Conservation (phyloP, 1,140 invertebrate genomes). For the Globodera ellingtonae region DNA sequence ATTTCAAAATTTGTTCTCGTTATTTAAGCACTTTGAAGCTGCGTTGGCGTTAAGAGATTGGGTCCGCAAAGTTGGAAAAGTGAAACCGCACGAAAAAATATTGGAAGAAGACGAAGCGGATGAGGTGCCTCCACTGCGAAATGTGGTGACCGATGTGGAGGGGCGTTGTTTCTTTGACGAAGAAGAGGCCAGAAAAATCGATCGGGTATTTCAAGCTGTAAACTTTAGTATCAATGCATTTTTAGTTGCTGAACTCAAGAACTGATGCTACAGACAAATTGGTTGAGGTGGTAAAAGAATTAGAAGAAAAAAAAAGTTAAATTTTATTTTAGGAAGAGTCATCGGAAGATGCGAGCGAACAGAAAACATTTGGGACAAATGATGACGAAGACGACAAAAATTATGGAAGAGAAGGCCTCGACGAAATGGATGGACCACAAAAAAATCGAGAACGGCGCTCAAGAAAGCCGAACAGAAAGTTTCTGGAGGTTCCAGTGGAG, state of each 20-base stretch:
- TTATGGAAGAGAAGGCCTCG: neutral
- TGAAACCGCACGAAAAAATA: neutral
- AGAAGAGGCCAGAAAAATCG: slow-evolving; percentile 29
- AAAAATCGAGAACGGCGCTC: no score
- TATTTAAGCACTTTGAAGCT: slow-evolving; percentile 13
- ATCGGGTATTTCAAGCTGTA: slow-evolving; percentile 6
- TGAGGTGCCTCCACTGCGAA: neutral
- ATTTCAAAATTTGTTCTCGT: no score
- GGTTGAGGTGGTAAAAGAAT: no score
- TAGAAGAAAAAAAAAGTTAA: no score
- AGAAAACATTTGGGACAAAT: no score
- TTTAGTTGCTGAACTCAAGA: neutral
- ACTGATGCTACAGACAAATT: neutral
- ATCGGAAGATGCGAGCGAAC: no score
- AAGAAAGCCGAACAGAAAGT: no score
- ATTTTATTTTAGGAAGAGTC: no score
- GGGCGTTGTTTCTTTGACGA: slow-evolving; percentile 12
- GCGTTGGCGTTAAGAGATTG: slow-evolving; percentile 17
- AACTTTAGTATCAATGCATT: slow-evolving; percentile 1
- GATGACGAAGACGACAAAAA: neutral
- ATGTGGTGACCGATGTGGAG: neutral
- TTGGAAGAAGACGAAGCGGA: neutral
- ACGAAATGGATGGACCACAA: neutral
- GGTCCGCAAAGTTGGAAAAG: slow-evolving; percentile 7
- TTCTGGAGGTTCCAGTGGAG: no score